Evolutionary conservation across 2,888 invertebrate genomes (phyloP), one percentile per base, ranked within the genome.

Genomic region (Tupiocoris notatus): DNA sequence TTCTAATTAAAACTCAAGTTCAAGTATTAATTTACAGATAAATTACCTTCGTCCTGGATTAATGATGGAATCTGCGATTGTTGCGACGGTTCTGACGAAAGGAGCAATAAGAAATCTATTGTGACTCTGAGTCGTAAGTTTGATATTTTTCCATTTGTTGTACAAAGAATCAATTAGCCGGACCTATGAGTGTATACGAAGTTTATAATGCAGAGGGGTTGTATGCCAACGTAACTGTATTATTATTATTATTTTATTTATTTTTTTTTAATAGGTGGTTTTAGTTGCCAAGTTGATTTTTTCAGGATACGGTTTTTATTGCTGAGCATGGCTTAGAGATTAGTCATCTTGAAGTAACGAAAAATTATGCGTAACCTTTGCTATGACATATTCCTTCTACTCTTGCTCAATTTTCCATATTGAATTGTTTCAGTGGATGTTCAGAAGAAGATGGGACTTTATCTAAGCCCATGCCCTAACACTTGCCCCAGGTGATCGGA

Each of bases 11-110:
- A n/a, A n/a, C n/a, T n/a, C n/a, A n/a, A n/a, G n/a, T n/a, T n/a
- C n/a, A n/a, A n/a, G n/a, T n/a, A n/a, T n/a, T n/a, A 12, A 39
- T 75, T 58, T 66, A 0, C 25, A 78, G 78, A 65, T 17, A 76
- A 22, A 65, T 90, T 98, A 80, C 89, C 91, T 12, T 93, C 96
- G 0, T 90, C 90, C 80, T 88, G 91, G 83, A 92, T 98, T 0
- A 96, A 96, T 84, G 97, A 97, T 87, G 93, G 94, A 9, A 90
- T 96, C 79, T 97, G 97, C 86, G 88, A 95, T 84, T 95, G 95
- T 82, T 94, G 94, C 84, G 94, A 95, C 85, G 94, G 94, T 18
- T 92, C 92, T 62, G 95, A 95, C 84, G 95, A 95, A 84, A 92
- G 79, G 78, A 74, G 21, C 21, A 21, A 17, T 12, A 56, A 25